Evolutionary conservation across 2,797 vertebrate species (phyloP).

Genomic region (Pygocentrus nattereri): DNA sequence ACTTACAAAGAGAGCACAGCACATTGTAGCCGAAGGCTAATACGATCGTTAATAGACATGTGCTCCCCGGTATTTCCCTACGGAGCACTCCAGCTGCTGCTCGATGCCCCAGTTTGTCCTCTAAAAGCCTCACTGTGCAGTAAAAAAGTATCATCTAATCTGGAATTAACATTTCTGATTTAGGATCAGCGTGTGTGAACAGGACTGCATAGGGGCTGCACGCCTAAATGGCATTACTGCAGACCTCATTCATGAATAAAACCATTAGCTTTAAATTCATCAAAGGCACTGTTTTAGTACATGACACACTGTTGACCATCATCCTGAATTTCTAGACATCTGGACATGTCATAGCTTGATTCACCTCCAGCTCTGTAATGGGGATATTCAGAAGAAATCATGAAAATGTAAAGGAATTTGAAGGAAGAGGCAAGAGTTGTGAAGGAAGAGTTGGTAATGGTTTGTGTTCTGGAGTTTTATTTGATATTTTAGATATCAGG

Average conservation of each 20-base stretch:
- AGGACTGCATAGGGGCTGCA: background rate
- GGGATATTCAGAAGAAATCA: too few species aligned
- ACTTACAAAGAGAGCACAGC: conserved; percentile 22
- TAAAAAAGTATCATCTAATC: background rate
- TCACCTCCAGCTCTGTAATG: too few species aligned
- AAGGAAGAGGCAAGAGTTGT: too few species aligned
- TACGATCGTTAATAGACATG: background rate
- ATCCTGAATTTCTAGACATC: too few species aligned
- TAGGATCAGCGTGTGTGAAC: background rate
- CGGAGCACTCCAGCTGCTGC: background rate
- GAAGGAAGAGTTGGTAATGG: too few species aligned
- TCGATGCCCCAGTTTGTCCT: background rate
- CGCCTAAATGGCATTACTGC: background rate
- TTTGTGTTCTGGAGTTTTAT: too few species aligned
- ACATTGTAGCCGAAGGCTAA: conserved; percentile 5
- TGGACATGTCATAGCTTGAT: too few species aligned
- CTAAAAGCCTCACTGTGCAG: background rate
- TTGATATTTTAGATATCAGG: too few species aligned
- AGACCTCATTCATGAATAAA: background rate
- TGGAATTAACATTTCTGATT: background rate
- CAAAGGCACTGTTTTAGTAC: background rate
- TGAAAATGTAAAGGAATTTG: too few species aligned
- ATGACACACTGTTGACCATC: too few species aligned
- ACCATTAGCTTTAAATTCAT: background rate
- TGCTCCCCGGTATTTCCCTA: background rate